Evolutionary conservation across 2,797 vertebrate genomes (phyloP).

Genomic region (Distichodus sexfasciatus): DNA sequence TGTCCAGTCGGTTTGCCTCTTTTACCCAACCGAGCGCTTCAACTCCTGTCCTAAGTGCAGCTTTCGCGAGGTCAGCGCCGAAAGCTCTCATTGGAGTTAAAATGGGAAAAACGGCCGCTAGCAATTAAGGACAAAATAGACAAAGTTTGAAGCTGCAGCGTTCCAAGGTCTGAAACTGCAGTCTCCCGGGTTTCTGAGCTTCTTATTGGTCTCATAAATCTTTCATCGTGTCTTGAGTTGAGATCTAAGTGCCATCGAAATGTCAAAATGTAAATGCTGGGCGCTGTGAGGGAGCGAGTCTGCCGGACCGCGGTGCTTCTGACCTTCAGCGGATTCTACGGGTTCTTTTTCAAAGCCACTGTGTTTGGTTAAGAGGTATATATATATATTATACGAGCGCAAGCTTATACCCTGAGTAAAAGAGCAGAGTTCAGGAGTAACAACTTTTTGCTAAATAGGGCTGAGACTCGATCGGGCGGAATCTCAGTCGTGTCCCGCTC

Average conservation of each 20-base stretch:
- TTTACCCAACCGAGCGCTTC: background rate
- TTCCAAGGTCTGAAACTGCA: background rate
- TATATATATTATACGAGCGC: conserved; percentile 23
- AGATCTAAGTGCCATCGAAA: background rate
- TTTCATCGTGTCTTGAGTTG: background rate
- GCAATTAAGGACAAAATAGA: background rate
- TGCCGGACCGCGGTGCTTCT: background rate
- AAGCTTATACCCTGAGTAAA: conserved; percentile 35
- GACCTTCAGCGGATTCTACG: background rate
- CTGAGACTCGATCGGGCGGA: conserved; percentile 38
- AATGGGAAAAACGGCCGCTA: background rate
- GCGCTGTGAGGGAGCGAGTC: background rate
- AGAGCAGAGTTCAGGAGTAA: conserved; percentile 46
- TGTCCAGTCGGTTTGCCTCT: too few relatives aligned
- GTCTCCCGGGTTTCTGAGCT: background rate
- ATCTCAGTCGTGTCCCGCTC: conserved; percentile 55
- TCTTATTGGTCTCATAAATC: background rate
- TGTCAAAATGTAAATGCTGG: background rate
- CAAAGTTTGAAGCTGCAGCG: background rate
- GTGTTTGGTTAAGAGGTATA: conserved; percentile 47
- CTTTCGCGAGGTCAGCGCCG: background rate
- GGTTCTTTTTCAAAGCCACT: conserved; percentile 26
- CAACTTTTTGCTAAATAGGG: background rate
- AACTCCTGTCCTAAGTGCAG: background rate
- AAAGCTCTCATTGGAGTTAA: background rate